Base-by-base conservation (phyloP, 2,888 invertebrate genomes). In the Pseudococcus viburni region DNA sequence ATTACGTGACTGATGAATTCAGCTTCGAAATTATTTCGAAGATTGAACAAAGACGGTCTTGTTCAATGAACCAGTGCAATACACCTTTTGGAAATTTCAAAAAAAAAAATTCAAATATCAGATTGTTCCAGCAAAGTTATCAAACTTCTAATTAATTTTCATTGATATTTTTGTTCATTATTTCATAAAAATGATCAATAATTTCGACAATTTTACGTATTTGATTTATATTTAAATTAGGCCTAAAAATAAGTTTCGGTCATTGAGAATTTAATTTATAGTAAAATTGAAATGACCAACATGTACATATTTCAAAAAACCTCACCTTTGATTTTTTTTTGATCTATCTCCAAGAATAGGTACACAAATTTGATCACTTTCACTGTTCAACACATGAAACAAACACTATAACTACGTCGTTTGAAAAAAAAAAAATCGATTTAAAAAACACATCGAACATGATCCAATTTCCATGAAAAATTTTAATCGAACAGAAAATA, bases 331-430 rank as follows among this genome's bases (percentile, higher is more conserved):
- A 33, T 5, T 84, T 33, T 84, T 84, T 48, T 22, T 42, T 33
- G 26, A 1, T 42, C 42, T 42, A 17, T 19, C 46, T 8, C 26
- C 15, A 39, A 59, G 5, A 85, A 33, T 33, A 33, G 26, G 19
- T 48, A 33, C 84, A 55, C 55, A 46, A 55, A 55, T 64, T 17
- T 59, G 55, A 55, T 39, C 85, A 85, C 85, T 85, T 85, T 85
- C 85, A 85, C 85, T 59, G 64, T 55, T 85, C 51, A 55, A 59
- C 80, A 85, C 59, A 85, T 85, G 39, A n/a, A 85, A 85, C 12
- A 39, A 85, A 85, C 64, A 59, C 59, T 22, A 83, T 19, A 83
- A 83, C 17, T 19, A 46, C 73, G 73, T 46, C 39, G 46, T 83
- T 80, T 83, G 6, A 42, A 83, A 5, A 2, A 42, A 83, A 39